phyloP scores from a whole-genome alignment of 2,888 invertebrate genomes.

The Lamellibrachia satsuma region DNA sequence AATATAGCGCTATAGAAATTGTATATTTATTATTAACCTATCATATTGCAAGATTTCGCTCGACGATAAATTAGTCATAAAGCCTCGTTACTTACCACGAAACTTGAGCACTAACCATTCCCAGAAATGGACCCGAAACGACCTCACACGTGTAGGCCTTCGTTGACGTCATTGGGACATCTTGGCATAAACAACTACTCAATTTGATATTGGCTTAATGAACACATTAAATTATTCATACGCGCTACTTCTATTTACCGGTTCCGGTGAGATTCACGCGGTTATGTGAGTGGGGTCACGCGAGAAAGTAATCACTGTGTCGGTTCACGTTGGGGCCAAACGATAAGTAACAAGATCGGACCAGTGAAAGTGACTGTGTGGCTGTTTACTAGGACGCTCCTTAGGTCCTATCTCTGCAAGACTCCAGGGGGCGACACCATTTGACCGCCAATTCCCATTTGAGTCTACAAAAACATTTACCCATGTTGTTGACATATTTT shows the following conservation, averaged over 20 bases:
- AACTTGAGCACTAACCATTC: background rate
- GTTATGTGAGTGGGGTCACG: background rate
- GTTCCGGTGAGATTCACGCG: background rate
- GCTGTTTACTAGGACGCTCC: background rate
- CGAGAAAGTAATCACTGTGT: background rate
- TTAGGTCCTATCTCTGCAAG: background rate
- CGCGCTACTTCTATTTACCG: background rate
- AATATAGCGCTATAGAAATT: too few relatives aligned
- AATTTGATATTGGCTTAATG: background rate
- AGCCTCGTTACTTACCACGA: background rate
- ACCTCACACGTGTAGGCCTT: background rate
- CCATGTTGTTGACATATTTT: background rate
- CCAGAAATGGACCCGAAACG: background rate
- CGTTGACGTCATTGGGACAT: background rate
- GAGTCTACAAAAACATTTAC: background rate
- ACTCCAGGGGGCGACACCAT: background rate
- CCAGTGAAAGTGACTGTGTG: background rate
- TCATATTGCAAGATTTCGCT: background rate
- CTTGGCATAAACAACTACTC: slow-evolving; percentile 3
- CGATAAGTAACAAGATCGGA: background rate
- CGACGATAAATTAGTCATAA: background rate
- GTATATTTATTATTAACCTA: too few relatives aligned
- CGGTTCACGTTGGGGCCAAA: background rate
- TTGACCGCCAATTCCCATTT: background rate
- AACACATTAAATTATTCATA: background rate